phyloP scores from a whole-genome alignment of 30 jellyfish, hydroid and myxozoan species.

The Aurelia coerulea region DNA sequence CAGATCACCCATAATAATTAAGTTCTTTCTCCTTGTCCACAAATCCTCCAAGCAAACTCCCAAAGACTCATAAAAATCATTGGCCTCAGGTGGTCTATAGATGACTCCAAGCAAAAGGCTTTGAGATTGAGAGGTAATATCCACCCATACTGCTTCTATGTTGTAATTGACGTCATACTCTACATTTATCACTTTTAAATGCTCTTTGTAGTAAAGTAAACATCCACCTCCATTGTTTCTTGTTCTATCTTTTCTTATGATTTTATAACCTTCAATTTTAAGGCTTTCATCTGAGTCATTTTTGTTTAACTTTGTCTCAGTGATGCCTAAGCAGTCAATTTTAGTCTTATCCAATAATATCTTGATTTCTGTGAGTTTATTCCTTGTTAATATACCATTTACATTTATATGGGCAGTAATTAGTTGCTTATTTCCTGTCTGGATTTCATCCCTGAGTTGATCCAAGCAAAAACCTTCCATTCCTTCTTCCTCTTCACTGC shows the following conservation, averaged over 20 bases:
- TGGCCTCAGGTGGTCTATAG: conserved; percentile 9
- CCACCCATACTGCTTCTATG: conserved; percentile 23
- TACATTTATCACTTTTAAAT: background rate
- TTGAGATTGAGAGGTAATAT: conserved; percentile 8
- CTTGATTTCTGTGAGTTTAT: conserved; percentile 10
- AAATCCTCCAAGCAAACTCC: conserved; percentile 6
- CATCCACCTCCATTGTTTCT: conserved; percentile 28
- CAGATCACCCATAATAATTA: conserved; percentile 14
- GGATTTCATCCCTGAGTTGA: background rate
- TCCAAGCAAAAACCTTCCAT: conserved; percentile 1
- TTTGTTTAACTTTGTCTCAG: conserved; percentile 21
- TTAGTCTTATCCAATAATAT: background rate
- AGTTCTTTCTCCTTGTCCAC: conserved; percentile 21
- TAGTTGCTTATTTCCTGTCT: background rate
- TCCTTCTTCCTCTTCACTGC: background rate
- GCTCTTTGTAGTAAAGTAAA: conserved; percentile 1
- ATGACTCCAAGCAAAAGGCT: conserved; percentile 9
- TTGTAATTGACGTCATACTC: background rate
- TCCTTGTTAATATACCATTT: background rate
- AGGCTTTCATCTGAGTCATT: conserved; percentile 17
- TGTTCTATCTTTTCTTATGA: conserved; percentile 16
- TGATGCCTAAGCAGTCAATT: conserved; percentile 18
- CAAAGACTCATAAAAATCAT: background rate
- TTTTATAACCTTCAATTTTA: background rate
- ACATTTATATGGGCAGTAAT: no score